Percentiles rank a stretch among this genome's conserved stretches.
Evolutionary conservation across 2,113 vertebrate genomes (phyloP).

Genomic region (Nothobranchius furzeri): DNA sequence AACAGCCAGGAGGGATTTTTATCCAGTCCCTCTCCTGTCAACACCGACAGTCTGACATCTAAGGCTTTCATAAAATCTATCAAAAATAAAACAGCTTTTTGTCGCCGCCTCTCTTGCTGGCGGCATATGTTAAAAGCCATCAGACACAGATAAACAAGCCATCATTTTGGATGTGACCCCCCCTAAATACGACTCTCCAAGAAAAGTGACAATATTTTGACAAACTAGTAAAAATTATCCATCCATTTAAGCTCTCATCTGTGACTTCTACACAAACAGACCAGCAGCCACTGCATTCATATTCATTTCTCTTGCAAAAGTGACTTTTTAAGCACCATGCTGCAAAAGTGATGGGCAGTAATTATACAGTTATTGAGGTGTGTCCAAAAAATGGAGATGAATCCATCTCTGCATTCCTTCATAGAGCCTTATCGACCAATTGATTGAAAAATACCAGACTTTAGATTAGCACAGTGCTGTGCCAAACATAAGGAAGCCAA

Average conservation of each 20-base stretch:
- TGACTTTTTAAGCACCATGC: slow-evolving; percentile 22
- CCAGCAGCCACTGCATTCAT: slow-evolving; percentile 1
- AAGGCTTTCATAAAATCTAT: slow-evolving; percentile 49
- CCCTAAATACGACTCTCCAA: slow-evolving; percentile 16
- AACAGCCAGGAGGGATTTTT: slow-evolving; percentile 45
- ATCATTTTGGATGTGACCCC: slow-evolving; percentile 35
- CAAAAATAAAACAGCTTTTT: slow-evolving; percentile 52
- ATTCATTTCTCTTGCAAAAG: slow-evolving; percentile 24
- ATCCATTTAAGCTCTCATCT: slow-evolving; percentile 14
- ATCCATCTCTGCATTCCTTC: slow-evolving; percentile 38
- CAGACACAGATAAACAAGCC: slow-evolving; percentile 62
- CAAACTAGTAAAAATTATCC: slow-evolving; percentile 50
- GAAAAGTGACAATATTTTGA: slow-evolving; percentile 59
- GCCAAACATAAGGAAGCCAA: slow-evolving; percentile 20
- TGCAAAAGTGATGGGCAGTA: slow-evolving; percentile 33
- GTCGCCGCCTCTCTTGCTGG: slow-evolving; percentile 39
- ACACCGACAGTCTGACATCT: slow-evolving; percentile 31
- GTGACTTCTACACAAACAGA: neutral
- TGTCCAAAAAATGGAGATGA: slow-evolving; percentile 37
- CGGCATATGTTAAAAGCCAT: slow-evolving; percentile 58
- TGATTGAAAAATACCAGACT: slow-evolving; percentile 47
- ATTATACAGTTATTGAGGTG: slow-evolving; percentile 66
- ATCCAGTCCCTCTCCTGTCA: slow-evolving; percentile 54
- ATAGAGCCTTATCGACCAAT: slow-evolving; percentile 46
- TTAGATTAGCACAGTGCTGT: slow-evolving; percentile 26